phyloP scores from a whole-genome alignment of 1,140 invertebrate genomes.

The Marisa cornuarietis region DNA sequence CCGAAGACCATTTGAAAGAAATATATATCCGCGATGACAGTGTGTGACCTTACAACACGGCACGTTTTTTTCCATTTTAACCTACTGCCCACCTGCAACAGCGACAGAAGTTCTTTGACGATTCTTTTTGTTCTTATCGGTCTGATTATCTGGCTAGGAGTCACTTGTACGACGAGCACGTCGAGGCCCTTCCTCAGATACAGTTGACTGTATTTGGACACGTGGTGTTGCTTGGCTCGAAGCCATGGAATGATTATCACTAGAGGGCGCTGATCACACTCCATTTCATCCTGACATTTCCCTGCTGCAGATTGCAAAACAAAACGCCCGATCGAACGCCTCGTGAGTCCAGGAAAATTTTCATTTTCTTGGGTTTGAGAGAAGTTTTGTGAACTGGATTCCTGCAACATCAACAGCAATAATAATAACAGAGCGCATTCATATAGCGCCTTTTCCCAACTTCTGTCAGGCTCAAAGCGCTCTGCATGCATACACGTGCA shows the following conservation, averaged over 20 bases:
- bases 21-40: not conserved
- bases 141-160: not conserved
- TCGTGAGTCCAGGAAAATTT: too few relatives aligned
- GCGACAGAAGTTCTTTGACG: not conserved
- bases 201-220: not conserved
- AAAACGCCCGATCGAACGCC: too few relatives aligned
- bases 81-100: not conserved
- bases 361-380: too few relatives aligned
- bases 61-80: too few relatives aligned
- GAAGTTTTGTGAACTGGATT: too few relatives aligned
- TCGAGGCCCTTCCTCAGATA: not conserved
- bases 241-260: constrained; percentile 13
- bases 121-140: not conserved
- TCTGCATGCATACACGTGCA: too few relatives aligned
- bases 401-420: too few relatives aligned
- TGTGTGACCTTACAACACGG: not conserved
- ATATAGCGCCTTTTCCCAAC: too few relatives aligned
- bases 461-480: too few relatives aligned
- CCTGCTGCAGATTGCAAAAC: too few relatives aligned
- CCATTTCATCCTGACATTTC: too few relatives aligned
- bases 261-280: not conserved
- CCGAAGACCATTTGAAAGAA: not conserved
- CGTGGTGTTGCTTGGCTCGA: not conserved
- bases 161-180: not conserved
- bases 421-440: too few relatives aligned